These are phyloP conservation scores for Prietella phreatophila DNA, from an alignment of 2,113 vertebrate species.

Conservation along the genomic window DNA sequence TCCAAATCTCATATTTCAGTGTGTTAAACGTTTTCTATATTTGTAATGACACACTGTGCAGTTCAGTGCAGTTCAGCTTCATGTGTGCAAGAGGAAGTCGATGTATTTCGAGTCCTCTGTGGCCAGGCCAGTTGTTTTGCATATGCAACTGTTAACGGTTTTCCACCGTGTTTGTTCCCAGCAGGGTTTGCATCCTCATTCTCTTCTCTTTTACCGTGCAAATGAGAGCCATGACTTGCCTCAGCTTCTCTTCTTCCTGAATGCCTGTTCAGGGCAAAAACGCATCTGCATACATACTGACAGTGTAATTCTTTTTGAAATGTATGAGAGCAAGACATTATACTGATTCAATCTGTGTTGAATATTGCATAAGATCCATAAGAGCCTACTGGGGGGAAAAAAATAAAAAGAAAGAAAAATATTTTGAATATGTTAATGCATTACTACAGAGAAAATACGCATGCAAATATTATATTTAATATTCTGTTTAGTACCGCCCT, in stretches of 20 bases:
- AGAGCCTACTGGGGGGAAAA: not conserved
- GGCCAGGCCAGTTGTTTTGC: conserved; percentile 8
- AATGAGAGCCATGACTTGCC: not conserved
- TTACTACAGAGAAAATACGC: not conserved
- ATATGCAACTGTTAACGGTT: conserved; percentile 7
- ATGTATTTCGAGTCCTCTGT: not conserved
- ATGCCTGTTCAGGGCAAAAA: not conserved
- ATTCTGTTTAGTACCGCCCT: too few relatives aligned
- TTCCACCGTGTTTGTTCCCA: not conserved
- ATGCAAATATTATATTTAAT: too few relatives aligned
- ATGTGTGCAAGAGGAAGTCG: not conserved
- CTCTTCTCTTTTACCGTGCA: not conserved
- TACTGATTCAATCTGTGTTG: not conserved
- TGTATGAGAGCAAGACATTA: not conserved
- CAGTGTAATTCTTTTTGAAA: not conserved
- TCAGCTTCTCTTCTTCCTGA: not conserved
- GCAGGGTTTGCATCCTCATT: not conserved
- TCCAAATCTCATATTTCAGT: not conserved
- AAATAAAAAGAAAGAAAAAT: not conserved
- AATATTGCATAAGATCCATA: not conserved
- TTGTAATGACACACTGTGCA: not conserved
- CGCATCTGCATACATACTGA: not conserved
- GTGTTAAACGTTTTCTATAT: not conserved
- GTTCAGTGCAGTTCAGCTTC: not conserved
- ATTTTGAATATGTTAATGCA: not conserved